Evolutionary conservation across 37 sponge, comb jelly and placozoan species (phyloP), one percentile per base, ranked within the genome.

Genomic region (Corticium candelabrum): DNA sequence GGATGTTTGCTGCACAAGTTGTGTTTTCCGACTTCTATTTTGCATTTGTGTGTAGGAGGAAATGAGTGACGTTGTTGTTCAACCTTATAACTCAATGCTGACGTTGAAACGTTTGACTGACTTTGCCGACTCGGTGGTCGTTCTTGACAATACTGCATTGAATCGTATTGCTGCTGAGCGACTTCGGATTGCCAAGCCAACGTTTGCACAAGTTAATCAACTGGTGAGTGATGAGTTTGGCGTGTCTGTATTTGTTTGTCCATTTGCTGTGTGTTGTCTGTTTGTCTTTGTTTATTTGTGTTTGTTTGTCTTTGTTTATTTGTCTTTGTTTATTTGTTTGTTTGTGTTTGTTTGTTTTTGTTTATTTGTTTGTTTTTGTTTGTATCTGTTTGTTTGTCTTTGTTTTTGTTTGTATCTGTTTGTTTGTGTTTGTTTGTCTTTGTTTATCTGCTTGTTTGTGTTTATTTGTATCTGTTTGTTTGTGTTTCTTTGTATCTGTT

Each of bases 1-100:
- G 3, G n/a, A 40, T 77, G 31, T 35, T 57, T 77, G 35, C 78
- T 77, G 35, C 78, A 75, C 27, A 67, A 40, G 50, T 56, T 37
- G 41, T 11, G n/a, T 21, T 67, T 69, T 31, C 78, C 62, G 62
- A 39, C 76, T 33, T 68, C 56, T 57, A 67, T 38, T 43, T 74
- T 15, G 38, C 81, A 21, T 69, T 76, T 43, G 75, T 84, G n/a
- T n/a, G n/a, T n/a, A n/a, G 82, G 86, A 87, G 68, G 94, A 87
- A 36, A 85, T 84, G 15, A 87, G 95, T 85, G 99, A 97, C 69
- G 99, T 97, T 36, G 99, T 97, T 35, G 99, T 97, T 34, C 99
- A 97, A 77, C 99, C 99, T n/a, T 97, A 97, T 86, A 97, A 97
- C 82, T 94, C 95, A 39, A 83, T 97, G 0, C 87, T 97, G 32